Base-by-base conservation (phyloP, 2,113 vertebrate species). In the Petrocephalus zakoni region DNA sequence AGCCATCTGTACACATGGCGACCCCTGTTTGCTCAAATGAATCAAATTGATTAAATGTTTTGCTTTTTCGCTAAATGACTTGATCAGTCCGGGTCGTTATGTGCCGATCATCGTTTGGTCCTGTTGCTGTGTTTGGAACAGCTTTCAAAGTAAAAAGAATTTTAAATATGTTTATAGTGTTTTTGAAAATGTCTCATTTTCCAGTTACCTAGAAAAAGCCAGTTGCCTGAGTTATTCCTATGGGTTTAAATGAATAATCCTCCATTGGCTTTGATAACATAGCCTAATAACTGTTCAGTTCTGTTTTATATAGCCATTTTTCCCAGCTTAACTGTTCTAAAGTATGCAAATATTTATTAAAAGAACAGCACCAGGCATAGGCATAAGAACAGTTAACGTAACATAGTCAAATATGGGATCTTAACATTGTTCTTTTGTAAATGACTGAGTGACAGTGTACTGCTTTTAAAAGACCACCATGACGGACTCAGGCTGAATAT, bases 11-110 rank as follows among this genome's bases (percentile, higher is more conserved):
- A 78, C 72, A 78, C 34, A 37, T 19, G 72, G 13, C 72, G 29
- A 13, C 72, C 34, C 34, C 72, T 42, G 34, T 42, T 17, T 8
- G 34, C 15, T 78, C 15, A 42, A 34, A 34, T 78, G 34, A 78
- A 78, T 78, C 72, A 78, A 78, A 78, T 78, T 78, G 72, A 34
- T 78, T 78, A 78, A 78, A 78, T 37, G 72, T 78, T 78, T 42
- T 5, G 37, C 13, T 34, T 75, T 75, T 75, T 75, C 29, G 72
- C 72, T 78, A 34, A 42, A 78, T 78, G 72, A 78, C 34, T 11
- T 78, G 72, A 42, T 19, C 34, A 78, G 72, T 78, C 72, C 13
- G 5, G 72, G 34, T 19, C 72, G 29, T 37, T 1, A 19, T 37
- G 68, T 75, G 68, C 15, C 13, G 61, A 64, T 75, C 34, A 37